phyloP scores from a whole-genome alignment of 2,113 vertebrate genomes.

The Butorides virescens region DNA sequence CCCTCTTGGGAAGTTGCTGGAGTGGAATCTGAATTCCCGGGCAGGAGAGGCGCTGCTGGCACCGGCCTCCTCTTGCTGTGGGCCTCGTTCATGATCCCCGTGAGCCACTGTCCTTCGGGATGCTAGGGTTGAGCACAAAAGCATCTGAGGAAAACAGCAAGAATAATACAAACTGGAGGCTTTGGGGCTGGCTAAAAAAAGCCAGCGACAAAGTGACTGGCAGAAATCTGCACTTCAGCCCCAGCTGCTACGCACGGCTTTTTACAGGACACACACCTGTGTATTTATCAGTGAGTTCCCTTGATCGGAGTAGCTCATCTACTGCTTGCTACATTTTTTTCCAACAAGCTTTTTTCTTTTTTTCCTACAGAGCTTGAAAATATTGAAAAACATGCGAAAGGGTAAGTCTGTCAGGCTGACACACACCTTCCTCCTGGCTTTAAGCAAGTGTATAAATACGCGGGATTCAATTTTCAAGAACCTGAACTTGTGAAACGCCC shows the following conservation, averaged over 20 bases:
- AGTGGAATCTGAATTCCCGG: not conserved
- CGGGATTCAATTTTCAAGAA: not conserved
- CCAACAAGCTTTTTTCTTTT: not conserved
- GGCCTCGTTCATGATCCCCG: not conserved
- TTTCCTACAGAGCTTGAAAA: constrained; percentile 77
- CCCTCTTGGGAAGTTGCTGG: not conserved
- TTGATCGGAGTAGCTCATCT: not conserved
- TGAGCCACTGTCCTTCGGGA: not conserved
- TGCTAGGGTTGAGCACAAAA: not conserved
- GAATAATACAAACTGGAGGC: not conserved
- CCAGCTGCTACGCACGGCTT: not conserved
- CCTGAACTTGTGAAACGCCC: not conserved
- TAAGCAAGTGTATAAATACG: not conserved
- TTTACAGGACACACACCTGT: not conserved
- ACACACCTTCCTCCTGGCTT: not conserved
- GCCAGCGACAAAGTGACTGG: not conserved
- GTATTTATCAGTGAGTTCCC: not conserved
- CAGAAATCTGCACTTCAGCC: not conserved
- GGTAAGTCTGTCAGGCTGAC: constrained; percentile 67
- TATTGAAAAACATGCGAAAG: constrained; percentile 78
- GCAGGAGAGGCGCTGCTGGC: not conserved
- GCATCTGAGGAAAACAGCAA: not conserved
- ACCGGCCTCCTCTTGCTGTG: not conserved
- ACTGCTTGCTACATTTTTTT: not conserved
- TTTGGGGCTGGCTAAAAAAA: not conserved